phyloP scores from a whole-genome alignment of 1,140 invertebrate species.

The Lamellibrachia luymesi region DNA sequence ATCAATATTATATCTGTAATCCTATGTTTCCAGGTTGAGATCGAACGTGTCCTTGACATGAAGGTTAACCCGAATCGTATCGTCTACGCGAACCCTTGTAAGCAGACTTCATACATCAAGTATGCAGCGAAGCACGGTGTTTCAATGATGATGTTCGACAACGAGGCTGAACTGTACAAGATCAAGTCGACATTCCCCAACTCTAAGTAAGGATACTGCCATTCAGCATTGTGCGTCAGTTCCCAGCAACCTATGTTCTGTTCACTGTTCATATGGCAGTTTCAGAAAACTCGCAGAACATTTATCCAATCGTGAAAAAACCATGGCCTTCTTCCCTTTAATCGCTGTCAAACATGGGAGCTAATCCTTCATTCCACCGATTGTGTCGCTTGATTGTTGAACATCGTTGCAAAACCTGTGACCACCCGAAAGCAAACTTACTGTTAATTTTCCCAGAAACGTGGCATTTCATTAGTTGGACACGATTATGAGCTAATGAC shows the following conservation, averaged over 20 bases:
- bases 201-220: conserved; percentile 59
- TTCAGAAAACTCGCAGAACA: neutral
- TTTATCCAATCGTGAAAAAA: neutral
- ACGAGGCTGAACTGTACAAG: conserved; percentile 89
- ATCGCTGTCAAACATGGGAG: no score
- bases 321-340: no score
- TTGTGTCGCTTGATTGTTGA: no score
- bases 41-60: conserved; percentile 77
- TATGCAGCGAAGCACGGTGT: conserved; percentile 79
- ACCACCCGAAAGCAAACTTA: no score
- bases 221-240: neutral
- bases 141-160: conserved; percentile 91
- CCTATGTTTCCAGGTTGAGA: conserved; percentile 68
- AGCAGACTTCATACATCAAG: conserved; percentile 87
- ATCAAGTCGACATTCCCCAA: conserved; percentile 79
- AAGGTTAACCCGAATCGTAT: conserved; percentile 80
- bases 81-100: conserved; percentile 97
- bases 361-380: no score
- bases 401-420: no score
- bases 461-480: no score
- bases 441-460: no score
- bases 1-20: neutral
- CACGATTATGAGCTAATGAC: no score
- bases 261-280: neutral
- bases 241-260: neutral